Evolutionary conservation across 2,888 invertebrate species (phyloP).

Genomic region (Phrixothrix hirtus): DNA sequence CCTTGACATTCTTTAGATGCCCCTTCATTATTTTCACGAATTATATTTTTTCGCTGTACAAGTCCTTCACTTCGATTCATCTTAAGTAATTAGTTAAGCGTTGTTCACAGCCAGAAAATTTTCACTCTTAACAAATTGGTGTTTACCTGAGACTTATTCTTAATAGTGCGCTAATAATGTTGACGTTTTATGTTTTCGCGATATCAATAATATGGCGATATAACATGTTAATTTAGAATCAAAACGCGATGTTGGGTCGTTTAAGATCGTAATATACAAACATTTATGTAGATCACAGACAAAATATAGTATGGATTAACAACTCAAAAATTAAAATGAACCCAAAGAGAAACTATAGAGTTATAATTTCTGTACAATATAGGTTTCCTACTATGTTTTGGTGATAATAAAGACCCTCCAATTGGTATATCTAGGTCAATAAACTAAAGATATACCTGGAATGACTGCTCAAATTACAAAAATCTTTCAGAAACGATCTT

Average conservation of each 20-base stretch:
- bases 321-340: too few relatives aligned
- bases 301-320: too few relatives aligned
- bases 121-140: neutral
- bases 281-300: too few relatives aligned
- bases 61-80: constrained; percentile 92
- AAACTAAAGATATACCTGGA: too few relatives aligned
- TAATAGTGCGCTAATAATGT: constrained; percentile 1
- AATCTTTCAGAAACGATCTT: too few relatives aligned
- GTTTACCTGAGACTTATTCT: too few relatives aligned
- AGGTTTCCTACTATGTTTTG: too few relatives aligned
- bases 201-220: constrained; percentile 10
- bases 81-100: constrained; percentile 34
- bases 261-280: neutral
- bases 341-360: too few relatives aligned
- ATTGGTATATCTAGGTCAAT: too few relatives aligned
- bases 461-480: too few relatives aligned
- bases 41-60: constrained; percentile 85
- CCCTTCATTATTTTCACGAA: constrained; percentile 63
- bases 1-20: constrained; percentile 62
- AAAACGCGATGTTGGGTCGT: neutral
- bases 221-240: neutral
- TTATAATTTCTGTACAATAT: too few relatives aligned
- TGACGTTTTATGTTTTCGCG: constrained; percentile 9
- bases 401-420: too few relatives aligned
- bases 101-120: constrained; percentile 16